phyloP scores from a whole-genome alignment of 2,888 invertebrate species.

The Alitta virens region DNA sequence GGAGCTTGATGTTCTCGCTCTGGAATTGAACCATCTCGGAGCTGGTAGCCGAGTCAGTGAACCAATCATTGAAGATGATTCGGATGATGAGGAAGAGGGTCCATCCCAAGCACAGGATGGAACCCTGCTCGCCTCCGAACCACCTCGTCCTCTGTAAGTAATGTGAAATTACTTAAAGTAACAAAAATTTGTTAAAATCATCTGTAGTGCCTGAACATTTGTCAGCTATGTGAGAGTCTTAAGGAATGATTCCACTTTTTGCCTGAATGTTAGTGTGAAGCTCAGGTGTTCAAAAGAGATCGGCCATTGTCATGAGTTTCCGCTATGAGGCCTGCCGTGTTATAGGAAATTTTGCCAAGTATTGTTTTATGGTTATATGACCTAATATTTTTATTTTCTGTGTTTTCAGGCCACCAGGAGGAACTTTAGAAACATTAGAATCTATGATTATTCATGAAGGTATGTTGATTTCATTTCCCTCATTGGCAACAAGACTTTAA shows the following conservation, averaged over 20 bases:
- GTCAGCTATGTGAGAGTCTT: too few relatives aligned
- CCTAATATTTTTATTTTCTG: not conserved
- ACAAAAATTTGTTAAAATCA: too few relatives aligned
- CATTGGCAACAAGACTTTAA: too few relatives aligned
- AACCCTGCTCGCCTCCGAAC: conserved; percentile 91
- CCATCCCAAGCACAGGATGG: conserved; percentile 71
- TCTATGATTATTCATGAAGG: conserved; percentile 56
- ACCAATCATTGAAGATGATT: conserved; percentile 30
- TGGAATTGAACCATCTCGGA: conserved; percentile 91
- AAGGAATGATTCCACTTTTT: too few relatives aligned
- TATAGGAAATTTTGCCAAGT: too few relatives aligned
- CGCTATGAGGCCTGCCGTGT: too few relatives aligned
- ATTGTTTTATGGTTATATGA: too few relatives aligned
- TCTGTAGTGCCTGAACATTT: too few relatives aligned
- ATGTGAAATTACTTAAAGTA: too few relatives aligned
- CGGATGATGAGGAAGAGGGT: conserved; percentile 35
- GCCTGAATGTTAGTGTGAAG: too few relatives aligned
- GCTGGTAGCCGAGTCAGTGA: conserved; percentile 54
- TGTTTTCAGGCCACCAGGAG: conserved; percentile 20
- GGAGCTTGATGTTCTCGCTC: conserved; percentile 95
- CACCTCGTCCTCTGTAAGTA: conserved; percentile 84
- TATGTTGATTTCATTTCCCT: conserved; percentile 17
- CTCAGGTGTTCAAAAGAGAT: too few relatives aligned
- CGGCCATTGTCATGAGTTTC: too few relatives aligned
- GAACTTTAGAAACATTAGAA: conserved; percentile 51